phyloP scores from a whole-genome alignment of 2,888 invertebrate genomes.

The Dyspetes luteomarginatus region DNA sequence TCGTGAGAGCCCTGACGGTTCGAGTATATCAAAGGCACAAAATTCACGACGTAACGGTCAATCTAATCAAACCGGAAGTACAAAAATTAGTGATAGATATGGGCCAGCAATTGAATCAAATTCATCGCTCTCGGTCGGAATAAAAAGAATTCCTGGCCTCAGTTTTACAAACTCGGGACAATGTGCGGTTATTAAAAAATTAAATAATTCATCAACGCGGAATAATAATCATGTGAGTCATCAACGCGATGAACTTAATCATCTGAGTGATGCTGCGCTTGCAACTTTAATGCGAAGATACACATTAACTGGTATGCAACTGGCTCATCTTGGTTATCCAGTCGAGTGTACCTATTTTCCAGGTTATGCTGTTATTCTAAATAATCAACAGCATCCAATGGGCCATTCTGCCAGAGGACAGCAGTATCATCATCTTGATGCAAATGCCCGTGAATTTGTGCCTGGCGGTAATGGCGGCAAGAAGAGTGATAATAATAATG shows the following conservation, averaged over 20 bases:
- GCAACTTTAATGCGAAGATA: constrained; percentile 86
- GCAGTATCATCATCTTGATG: constrained; percentile 84
- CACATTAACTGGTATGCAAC: constrained; percentile 86
- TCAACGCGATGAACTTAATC: constrained; percentile 76
- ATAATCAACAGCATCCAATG: constrained; percentile 73
- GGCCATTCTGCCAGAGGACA: constrained; percentile 70
- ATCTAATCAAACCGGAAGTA: constrained; percentile 23
- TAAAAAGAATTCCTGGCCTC: not conserved
- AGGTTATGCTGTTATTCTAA: constrained; percentile 87
- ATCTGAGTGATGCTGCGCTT: constrained; percentile 85
- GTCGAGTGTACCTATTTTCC: constrained; percentile 87
- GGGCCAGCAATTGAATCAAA: not conserved
- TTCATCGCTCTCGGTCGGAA: too few species aligned
- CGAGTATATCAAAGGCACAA: not conserved
- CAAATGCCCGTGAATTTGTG: constrained; percentile 88
- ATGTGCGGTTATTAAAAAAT: not conserved
- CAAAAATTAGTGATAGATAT: not conserved
- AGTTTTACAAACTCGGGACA: not conserved
- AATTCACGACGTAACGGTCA: not conserved
- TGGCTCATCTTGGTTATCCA: constrained; percentile 90
- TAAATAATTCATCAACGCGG: constrained; percentile 68
- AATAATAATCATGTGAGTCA: constrained; percentile 73
- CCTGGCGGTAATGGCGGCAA: constrained; percentile 80
- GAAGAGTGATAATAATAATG: not conserved
- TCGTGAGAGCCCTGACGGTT: constrained; percentile 1